Percentiles rank a stretch among this genome's conserved stretches.
These are phyloP conservation scores for Carapus acus DNA, from an alignment of 2,797 vertebrate species.

Conservation along the genomic window DNA sequence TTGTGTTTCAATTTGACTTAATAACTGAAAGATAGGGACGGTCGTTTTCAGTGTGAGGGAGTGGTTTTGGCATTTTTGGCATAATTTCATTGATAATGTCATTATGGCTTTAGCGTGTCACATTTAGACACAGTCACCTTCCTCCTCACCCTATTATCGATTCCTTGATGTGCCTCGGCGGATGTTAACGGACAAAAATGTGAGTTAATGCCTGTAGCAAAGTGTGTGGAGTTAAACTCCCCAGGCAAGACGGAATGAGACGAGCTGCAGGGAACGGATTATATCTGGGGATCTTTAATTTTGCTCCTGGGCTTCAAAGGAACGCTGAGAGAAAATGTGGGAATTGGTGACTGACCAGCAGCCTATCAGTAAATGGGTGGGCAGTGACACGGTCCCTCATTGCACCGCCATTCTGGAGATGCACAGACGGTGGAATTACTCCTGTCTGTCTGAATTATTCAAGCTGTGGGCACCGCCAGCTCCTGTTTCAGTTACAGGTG, in stretches of 20 bases:
- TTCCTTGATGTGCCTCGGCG: background rate
- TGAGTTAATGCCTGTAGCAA: slow-evolving; percentile 5
- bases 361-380: slow-evolving; percentile 66
- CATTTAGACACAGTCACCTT: too few species aligned
- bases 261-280: slow-evolving; percentile 48
- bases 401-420: slow-evolving; percentile 49
- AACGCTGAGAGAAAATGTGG: slow-evolving; percentile 60
- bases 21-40: too few species aligned
- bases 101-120: too few species aligned
- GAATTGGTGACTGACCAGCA: slow-evolving; percentile 62
- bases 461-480: slow-evolving; percentile 35
- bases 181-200: background rate
- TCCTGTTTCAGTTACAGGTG: slow-evolving; percentile 26
- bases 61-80: too few species aligned
- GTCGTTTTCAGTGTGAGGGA: too few species aligned
- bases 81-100: too few species aligned
- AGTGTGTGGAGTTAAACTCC: slow-evolving; percentile 48
- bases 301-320: slow-evolving; percentile 66
- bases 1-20: too few species aligned
- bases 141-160: background rate
- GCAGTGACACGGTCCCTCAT: slow-evolving; percentile 63
- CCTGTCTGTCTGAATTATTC: slow-evolving; percentile 50
- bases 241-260: slow-evolving; percentile 46
- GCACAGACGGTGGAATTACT: slow-evolving; percentile 48
- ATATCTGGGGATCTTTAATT: slow-evolving; percentile 74